Percentiles rank a stretch among this genome's conserved stretches.
These are phyloP conservation scores for Nannospalax galili DNA, from an alignment of 2,113 vertebrate species.

Conservation along the genomic window DNA sequence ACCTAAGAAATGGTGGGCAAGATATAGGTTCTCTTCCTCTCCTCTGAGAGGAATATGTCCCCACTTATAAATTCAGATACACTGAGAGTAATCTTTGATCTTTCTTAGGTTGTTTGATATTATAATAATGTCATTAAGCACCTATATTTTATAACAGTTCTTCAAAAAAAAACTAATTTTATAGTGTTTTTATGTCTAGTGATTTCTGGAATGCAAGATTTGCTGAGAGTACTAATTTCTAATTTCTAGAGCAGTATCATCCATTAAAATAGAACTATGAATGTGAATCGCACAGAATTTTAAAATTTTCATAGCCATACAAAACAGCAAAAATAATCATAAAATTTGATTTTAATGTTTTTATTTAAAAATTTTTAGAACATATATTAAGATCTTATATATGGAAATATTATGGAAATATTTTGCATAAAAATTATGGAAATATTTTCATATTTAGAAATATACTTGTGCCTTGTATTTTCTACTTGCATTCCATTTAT, in stretches of 20 bases:
- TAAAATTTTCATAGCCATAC: not conserved
- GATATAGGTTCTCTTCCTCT: not conserved
- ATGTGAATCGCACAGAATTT: not conserved
- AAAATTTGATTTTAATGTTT: slow-evolving; percentile 20
- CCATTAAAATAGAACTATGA: not conserved
- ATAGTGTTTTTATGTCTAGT: not conserved
- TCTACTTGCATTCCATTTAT: not conserved
- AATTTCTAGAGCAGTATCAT: not conserved
- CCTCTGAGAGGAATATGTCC: not conserved
- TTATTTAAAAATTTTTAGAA: slow-evolving; percentile 2
- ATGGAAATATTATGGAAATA: not conserved
- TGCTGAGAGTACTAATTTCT: not conserved
- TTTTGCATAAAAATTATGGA: not conserved
- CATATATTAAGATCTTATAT: not conserved
- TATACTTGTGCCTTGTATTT: not conserved
- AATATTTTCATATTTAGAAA: not conserved
- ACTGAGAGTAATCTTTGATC: not conserved
- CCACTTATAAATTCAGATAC: not conserved
- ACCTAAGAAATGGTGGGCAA: not conserved
- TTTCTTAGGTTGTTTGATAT: not conserved
- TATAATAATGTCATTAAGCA: not conserved
- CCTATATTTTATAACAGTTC: not conserved
- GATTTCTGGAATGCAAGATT: not conserved
- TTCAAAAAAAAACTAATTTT: not conserved
- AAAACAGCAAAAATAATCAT: not conserved